These are phyloP conservation scores for Hippocampus barbouri DNA, from an alignment of 2,113 vertebrate species.

Conservation along the genomic window DNA sequence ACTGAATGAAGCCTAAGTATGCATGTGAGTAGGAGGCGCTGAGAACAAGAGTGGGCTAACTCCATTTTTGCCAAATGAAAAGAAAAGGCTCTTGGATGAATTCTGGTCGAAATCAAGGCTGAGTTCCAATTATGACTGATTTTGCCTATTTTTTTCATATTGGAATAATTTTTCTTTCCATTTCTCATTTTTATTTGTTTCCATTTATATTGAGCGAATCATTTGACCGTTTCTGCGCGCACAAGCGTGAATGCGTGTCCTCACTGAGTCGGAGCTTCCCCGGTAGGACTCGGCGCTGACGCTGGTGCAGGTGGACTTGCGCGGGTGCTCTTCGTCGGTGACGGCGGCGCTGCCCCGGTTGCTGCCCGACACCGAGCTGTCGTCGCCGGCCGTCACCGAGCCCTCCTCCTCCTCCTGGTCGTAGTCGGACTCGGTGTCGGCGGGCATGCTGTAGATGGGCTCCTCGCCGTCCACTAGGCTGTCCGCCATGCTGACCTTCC, in stretches of 20 bases:
- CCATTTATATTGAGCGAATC: constrained; percentile 6
- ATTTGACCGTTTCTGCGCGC: constrained; percentile 30
- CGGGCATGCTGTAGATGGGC: constrained; percentile 78
- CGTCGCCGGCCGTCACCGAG: constrained; percentile 70
- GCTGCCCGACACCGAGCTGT: constrained; percentile 63
- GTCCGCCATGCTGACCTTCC: constrained; percentile 71
- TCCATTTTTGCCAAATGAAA: too few relatives aligned
- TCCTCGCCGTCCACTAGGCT: constrained; percentile 75
- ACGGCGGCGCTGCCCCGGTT: constrained; percentile 70
- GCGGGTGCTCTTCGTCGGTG: constrained; percentile 72
- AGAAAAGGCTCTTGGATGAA: too few relatives aligned
- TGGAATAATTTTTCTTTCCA: too few relatives aligned
- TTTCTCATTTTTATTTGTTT: too few relatives aligned
- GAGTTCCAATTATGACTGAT: too few relatives aligned
- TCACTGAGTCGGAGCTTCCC: constrained; percentile 88
- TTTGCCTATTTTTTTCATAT: too few relatives aligned
- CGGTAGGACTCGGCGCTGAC: constrained; percentile 81
- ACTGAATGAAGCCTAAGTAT: background rate
- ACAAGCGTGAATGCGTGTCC: constrained; percentile 63
- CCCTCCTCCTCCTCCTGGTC: constrained; percentile 88
- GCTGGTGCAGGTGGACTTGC: constrained; percentile 81
- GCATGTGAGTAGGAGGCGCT: background rate
- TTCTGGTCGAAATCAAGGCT: too few relatives aligned
- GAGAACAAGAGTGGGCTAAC: background rate
- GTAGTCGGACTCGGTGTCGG: constrained; percentile 84